These are phyloP conservation scores for Otus sunia DNA, from an alignment of 2,113 vertebrate genomes.

Conservation along the genomic window DNA sequence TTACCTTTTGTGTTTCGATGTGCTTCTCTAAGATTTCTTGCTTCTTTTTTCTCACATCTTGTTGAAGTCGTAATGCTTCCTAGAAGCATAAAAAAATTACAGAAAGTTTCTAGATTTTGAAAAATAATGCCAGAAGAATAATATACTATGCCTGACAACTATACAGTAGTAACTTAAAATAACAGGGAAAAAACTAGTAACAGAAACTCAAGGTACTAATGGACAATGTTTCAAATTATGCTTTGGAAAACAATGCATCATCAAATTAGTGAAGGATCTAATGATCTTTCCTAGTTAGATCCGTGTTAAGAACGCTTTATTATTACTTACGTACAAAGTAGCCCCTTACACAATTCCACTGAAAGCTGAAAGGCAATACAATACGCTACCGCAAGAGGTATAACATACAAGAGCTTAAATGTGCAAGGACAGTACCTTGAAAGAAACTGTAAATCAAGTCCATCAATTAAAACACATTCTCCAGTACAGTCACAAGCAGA, in stretches of 20 bases:
- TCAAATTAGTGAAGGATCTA: background rate
- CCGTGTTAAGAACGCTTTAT: background rate
- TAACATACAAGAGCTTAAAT: background rate
- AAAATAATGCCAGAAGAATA: background rate
- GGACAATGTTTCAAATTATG: background rate
- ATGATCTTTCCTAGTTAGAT: background rate
- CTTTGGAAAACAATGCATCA: background rate
- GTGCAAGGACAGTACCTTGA: background rate
- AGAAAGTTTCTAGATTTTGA: constrained; percentile 31
- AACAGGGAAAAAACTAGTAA: background rate
- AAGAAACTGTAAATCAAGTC: background rate
- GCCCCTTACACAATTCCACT: background rate
- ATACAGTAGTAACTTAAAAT: background rate
- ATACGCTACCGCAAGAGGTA: background rate
- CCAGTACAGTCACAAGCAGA: background rate
- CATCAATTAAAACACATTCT: background rate
- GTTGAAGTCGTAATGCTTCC: constrained; percentile 92
- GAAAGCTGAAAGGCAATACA: background rate
- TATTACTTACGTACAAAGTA: background rate
- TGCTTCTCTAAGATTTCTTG: constrained; percentile 98
- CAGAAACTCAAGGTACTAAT: background rate
- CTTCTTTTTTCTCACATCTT: constrained; percentile 96
- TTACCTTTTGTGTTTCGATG: constrained; percentile 97
- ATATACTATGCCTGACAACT: background rate
- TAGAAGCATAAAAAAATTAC: constrained; percentile 59